Evolutionary conservation across 2,888 invertebrate genomes (phyloP).

Genomic region (Dorcus hopei): DNA sequence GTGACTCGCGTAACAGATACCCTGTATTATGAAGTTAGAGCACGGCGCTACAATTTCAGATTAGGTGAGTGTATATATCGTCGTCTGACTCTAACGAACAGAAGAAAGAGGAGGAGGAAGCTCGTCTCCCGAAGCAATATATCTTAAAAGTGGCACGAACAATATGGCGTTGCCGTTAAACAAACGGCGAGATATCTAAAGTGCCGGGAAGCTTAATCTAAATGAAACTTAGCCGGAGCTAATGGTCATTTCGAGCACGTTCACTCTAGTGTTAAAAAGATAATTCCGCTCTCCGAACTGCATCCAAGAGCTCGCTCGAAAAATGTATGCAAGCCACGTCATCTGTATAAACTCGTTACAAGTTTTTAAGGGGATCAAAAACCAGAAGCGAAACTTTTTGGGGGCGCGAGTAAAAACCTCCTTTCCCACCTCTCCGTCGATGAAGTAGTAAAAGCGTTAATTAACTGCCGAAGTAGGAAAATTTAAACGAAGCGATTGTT

Average conservation of each 20-base stretch:
- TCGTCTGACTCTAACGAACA: too few relatives aligned
- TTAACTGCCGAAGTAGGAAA: constrained; percentile 10
- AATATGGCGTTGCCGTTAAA: background rate
- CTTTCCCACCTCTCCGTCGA: too few relatives aligned
- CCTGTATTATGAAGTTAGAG: too few relatives aligned
- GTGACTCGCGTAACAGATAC: too few relatives aligned
- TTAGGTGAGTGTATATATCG: too few relatives aligned
- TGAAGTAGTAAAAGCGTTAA: background rate
- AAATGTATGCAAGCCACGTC: constrained; percentile 2
- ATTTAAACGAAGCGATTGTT: constrained; percentile 22
- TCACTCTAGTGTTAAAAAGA: constrained; percentile 2
- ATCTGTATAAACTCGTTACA: background rate
- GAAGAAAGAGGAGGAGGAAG: background rate
- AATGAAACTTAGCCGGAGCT: constrained; percentile 1
- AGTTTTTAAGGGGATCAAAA: background rate
- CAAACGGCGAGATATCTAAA: background rate
- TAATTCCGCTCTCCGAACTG: background rate
- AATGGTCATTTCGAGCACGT: constrained; percentile 3
- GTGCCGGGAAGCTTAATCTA: background rate
- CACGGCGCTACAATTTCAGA: too few relatives aligned
- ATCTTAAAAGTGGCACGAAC: background rate
- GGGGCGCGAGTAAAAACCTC: too few relatives aligned
- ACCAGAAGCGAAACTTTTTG: background rate
- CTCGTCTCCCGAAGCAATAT: background rate
- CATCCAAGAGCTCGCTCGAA: background rate